Evolutionary conservation across 2,888 invertebrate species (phyloP).

Genomic region (Prosopocoilus inquinatus): DNA sequence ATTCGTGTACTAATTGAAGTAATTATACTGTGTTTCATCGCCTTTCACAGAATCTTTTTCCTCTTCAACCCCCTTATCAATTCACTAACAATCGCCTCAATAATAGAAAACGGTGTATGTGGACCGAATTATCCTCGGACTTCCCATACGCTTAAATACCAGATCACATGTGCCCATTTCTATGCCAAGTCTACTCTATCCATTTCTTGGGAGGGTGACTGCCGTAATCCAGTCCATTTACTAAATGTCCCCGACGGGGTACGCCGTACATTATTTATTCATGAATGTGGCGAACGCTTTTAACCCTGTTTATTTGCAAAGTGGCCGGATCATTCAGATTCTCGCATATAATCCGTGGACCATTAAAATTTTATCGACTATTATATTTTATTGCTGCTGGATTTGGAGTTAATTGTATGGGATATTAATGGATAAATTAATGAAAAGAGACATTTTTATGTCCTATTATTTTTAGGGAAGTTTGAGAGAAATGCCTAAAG

Average conservation of each 20-base stretch:
- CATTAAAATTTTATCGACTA: conserved; percentile 20
- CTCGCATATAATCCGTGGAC: conserved; percentile 19
- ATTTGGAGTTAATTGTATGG: too few species aligned
- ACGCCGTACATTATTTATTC: conserved; percentile 46
- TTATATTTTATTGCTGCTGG: not conserved
- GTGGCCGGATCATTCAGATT: conserved; percentile 39
- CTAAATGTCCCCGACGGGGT: conserved; percentile 40
- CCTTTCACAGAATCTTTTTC: too few species aligned
- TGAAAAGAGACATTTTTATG: too few species aligned
- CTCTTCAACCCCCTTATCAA: too few species aligned
- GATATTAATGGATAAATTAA: too few species aligned
- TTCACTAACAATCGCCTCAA: too few species aligned
- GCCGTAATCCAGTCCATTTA: conserved; percentile 50
- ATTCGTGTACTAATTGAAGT: too few species aligned
- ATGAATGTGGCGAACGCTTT: conserved; percentile 49
- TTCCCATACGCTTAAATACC: conserved; percentile 5
- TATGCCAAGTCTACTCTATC: conserved; percentile 6
- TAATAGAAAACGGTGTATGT: too few species aligned
- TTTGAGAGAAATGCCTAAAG: too few species aligned
- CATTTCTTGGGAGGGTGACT: conserved; percentile 35
- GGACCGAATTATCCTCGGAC: conserved; percentile 1
- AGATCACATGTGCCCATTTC: not conserved
- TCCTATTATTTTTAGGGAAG: too few species aligned
- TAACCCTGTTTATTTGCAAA: conserved; percentile 48
- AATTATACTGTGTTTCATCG: too few species aligned